phyloP scores from a whole-genome alignment of 2,888 invertebrate species.

The Selenia dentaria region DNA sequence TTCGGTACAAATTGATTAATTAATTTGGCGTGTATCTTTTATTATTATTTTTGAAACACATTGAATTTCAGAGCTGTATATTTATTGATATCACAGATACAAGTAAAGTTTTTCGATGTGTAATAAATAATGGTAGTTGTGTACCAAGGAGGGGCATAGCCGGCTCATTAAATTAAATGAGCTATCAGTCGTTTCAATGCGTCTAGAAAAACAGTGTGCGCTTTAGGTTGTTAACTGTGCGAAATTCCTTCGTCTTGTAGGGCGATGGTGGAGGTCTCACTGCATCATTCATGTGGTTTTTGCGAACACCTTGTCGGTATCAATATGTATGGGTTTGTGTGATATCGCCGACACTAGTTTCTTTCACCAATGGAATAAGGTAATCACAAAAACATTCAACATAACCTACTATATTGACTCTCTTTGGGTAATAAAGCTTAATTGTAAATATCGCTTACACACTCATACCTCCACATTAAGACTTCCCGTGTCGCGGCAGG shows the following conservation, averaged over 20 bases:
- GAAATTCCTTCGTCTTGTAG: conserved; percentile 78
- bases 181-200: conserved; percentile 71
- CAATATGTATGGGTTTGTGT: conserved; percentile 75
- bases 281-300: conserved; percentile 82
- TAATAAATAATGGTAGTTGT: no score
- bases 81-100: no score
- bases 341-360: conserved; percentile 58
- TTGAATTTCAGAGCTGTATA: no score
- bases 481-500: no score
- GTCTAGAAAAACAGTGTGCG: conserved; percentile 63
- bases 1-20: no score
- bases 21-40: no score
- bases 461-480: no score
- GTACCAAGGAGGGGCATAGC: conserved; percentile 48
- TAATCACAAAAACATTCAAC: neutral
- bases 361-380: neutral
- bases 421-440: no score
- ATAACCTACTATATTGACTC: no score
- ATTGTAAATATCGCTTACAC: no score
- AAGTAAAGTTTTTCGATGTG: no score
- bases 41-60: no score
- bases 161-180: conserved; percentile 76
- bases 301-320: conserved; percentile 75
- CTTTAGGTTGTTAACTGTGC: conserved; percentile 70
- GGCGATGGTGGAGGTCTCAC: conserved; percentile 70